Base-by-base conservation (phyloP, 1,140 invertebrate species). In the Microplitis demolitor region DNA sequence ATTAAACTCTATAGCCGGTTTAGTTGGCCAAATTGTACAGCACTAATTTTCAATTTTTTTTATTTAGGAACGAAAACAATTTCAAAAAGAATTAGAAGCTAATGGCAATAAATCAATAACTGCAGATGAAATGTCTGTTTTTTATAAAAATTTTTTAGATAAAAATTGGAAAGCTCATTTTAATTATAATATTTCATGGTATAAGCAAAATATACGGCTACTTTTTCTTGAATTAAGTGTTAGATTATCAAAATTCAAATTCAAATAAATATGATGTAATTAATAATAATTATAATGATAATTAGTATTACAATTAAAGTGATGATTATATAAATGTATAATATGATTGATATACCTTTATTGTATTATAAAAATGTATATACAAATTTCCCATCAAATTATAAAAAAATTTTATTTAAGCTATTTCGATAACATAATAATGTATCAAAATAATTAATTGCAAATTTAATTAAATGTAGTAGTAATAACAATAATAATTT, bases 51-150 rank as follows among this genome's bases (percentile, higher is more conserved):
- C 0, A 16, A 16, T 50, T 1, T 74, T 51, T 72, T 37, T 60
- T 5, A 89, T 90, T 39, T 79, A 94, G 92, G 91, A 94, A 85
- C 86, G 90, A 77, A 90, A 91, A 72, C 85, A 89, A 76, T 94
- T 90, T 91, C 62, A 90, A 89, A 66, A 84, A 87, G 78, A 87
- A 88, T 80, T 82, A 83, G 87, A 88, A 78, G 50, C 73, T 53
- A 63, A 82, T 82, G 88, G 82, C 85, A 89, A 84, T 74, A 83
- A 79, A 81, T 82, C 89, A 31, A 75, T 93, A 4, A 90, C 90
- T 16, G 90, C 94, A 1, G 94, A 96, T 84, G 91, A 95, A 85
- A 93, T 96, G 92, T 95, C 94, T 77, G 89, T 92, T 24, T 96
- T 96, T 86, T 96, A 96, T 79, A 95, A 94, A 87, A 79, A 89